phyloP scores from a whole-genome alignment of 2,797 vertebrate genomes.

The Sorex maritimensis region DNA sequence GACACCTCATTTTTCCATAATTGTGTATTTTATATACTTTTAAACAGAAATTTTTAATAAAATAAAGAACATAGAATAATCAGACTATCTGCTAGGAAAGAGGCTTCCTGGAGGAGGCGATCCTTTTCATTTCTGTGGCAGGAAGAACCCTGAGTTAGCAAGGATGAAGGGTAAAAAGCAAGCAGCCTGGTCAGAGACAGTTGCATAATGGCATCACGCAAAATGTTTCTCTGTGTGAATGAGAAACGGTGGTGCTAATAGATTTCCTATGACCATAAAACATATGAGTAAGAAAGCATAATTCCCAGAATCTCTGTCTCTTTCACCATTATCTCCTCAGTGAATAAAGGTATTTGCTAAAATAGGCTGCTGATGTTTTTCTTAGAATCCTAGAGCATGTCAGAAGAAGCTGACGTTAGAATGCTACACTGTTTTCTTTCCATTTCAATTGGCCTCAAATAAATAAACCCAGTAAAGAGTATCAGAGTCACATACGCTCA shows the following conservation, averaged over 20 bases:
- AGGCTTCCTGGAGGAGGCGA: slow-evolving; percentile 37
- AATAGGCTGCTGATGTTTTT: slow-evolving; percentile 82
- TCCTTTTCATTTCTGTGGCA: slow-evolving; percentile 26
- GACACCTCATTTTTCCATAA: background rate
- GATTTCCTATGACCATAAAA: slow-evolving; percentile 69
- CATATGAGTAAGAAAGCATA: slow-evolving; percentile 76
- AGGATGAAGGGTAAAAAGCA: slow-evolving; percentile 29
- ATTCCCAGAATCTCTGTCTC: slow-evolving; percentile 79
- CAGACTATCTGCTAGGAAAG: slow-evolving; percentile 5
- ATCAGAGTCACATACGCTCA: slow-evolving; percentile 88
- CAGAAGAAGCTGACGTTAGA: slow-evolving; percentile 82
- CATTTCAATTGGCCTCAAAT: slow-evolving; percentile 88
- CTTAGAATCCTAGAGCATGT: slow-evolving; percentile 78
- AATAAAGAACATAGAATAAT: slow-evolving; percentile 18
- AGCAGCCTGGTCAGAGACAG: background rate
- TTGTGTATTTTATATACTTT: background rate
- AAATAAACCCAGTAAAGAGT: slow-evolving; percentile 91
- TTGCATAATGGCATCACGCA: slow-evolving; percentile 45
- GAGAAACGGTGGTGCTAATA: slow-evolving; percentile 72
- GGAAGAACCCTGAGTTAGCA: background rate
- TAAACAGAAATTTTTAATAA: slow-evolving; percentile 37
- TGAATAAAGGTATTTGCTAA: slow-evolving; percentile 80
- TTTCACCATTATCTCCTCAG: slow-evolving; percentile 68
- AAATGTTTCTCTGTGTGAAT: slow-evolving; percentile 55
- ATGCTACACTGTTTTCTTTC: slow-evolving; percentile 86